Evolutionary conservation across 2,888 invertebrate species (phyloP).

Genomic region (Epinotia brunnichana): DNA sequence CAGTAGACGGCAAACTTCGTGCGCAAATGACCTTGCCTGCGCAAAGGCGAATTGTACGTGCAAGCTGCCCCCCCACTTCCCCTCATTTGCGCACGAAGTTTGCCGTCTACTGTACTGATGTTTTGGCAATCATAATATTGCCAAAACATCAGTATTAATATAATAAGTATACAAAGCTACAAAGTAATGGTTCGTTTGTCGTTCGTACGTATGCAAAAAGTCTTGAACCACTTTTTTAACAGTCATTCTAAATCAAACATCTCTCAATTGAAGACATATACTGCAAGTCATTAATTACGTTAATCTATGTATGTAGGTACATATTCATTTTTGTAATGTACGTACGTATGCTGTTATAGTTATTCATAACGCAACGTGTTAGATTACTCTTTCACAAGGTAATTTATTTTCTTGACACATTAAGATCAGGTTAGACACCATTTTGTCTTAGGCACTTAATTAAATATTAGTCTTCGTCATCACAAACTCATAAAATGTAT

Average conservation of each 20-base stretch:
- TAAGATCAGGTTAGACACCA: background rate
- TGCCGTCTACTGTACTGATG: no score
- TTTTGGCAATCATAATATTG: no score
- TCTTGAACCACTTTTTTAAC: constrained; percentile 7
- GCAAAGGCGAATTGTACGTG: no score
- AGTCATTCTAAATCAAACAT: constrained; percentile 5
- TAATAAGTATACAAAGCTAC: no score
- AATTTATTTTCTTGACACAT: constrained; percentile 20
- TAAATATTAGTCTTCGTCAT: background rate
- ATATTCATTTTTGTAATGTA: background rate
- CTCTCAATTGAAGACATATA: constrained; percentile 27
- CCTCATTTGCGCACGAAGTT: no score
- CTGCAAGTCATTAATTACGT: constrained; percentile 30
- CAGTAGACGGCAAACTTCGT: no score
- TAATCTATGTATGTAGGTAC: background rate
- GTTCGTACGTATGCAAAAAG: background rate
- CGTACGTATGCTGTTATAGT: background rate
- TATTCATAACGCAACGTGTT: background rate
- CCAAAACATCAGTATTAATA: no score
- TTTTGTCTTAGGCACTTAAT: background rate
- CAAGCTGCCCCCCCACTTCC: no score
- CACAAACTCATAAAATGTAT: background rate
- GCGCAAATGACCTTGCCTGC: no score
- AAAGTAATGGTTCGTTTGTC: background rate
- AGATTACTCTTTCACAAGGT: background rate